These are phyloP conservation scores for Hystrix cristata DNA, from an alignment of 2,113 vertebrate genomes.

Conservation along the genomic window DNA sequence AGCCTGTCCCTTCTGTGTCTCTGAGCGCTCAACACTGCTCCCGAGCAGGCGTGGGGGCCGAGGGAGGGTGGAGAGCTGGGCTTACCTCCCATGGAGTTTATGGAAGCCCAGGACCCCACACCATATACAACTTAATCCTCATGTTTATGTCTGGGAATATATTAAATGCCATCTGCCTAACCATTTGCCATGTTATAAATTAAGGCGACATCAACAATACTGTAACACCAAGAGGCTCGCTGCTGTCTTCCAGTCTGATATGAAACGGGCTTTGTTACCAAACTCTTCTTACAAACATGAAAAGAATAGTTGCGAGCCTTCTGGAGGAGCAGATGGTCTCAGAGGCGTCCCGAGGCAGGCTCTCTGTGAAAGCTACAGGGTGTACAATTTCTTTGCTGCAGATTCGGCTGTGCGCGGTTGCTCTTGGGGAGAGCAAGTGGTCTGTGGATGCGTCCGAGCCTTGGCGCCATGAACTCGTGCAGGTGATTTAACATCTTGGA, in stretches of 20 bases:
- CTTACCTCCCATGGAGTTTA: constrained; percentile 83
- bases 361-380: constrained; percentile 82
- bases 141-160: constrained; percentile 89
- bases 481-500: background rate
- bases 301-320: constrained; percentile 91
- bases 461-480: background rate
- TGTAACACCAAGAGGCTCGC: constrained; percentile 83
- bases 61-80: background rate
- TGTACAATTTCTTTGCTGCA: constrained; percentile 82
- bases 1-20: background rate
- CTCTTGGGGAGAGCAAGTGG: background rate
- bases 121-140: constrained; percentile 87
- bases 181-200: constrained; percentile 91
- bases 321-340: constrained; percentile 91
- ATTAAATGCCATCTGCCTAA: constrained; percentile 91
- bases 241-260: constrained; percentile 88
- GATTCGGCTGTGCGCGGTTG: constrained; percentile 68
- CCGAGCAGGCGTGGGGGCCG: background rate
- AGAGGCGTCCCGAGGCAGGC: constrained; percentile 82
- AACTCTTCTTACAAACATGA: constrained; percentile 90
- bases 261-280: constrained; percentile 91
- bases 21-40: background rate
- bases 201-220: constrained; percentile 89
- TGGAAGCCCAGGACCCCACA: constrained; percentile 79
- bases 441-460: background rate